These are phyloP conservation scores for Aldabrachelys gigantea DNA, from an alignment of 2,113 vertebrate genomes.

Conservation along the genomic window DNA sequence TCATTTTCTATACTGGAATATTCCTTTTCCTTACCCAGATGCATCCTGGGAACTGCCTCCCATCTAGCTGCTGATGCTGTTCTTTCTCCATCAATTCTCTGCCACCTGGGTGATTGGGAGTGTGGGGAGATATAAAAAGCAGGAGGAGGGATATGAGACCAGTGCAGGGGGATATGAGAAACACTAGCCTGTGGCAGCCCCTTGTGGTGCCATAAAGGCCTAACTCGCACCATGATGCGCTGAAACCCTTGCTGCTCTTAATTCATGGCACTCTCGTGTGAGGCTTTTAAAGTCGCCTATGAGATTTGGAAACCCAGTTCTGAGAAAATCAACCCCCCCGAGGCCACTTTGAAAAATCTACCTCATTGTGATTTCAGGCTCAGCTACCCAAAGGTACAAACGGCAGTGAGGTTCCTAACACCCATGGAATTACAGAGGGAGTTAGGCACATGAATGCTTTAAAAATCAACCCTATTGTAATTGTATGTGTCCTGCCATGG, in stretches of 20 bases:
- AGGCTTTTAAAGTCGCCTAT: not conserved
- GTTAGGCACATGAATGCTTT: not conserved
- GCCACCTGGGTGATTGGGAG: too few species aligned
- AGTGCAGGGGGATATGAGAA: too few species aligned
- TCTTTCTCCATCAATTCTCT: not conserved
- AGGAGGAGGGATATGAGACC: too few species aligned
- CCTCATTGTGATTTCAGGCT: too few species aligned
- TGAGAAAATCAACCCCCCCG: not conserved
- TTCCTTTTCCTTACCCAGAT: not conserved
- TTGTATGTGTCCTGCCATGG: not conserved
- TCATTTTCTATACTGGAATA: not conserved
- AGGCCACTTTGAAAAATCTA: not conserved
- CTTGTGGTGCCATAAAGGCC: not conserved
- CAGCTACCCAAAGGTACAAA: not conserved
- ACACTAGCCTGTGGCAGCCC: not conserved
- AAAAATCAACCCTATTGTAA: not conserved
- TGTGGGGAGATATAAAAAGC: too few species aligned
- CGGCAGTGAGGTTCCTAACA: not conserved
- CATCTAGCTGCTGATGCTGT: not conserved
- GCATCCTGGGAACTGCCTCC: not conserved
- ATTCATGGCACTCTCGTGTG: not conserved
- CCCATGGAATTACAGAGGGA: not conserved
- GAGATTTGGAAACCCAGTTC: not conserved
- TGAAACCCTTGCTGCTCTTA: too few species aligned
- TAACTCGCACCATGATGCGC: not conserved